Conservation (phyloP, 2,113 vertebrate species). For the Strix uralensis region DNA sequence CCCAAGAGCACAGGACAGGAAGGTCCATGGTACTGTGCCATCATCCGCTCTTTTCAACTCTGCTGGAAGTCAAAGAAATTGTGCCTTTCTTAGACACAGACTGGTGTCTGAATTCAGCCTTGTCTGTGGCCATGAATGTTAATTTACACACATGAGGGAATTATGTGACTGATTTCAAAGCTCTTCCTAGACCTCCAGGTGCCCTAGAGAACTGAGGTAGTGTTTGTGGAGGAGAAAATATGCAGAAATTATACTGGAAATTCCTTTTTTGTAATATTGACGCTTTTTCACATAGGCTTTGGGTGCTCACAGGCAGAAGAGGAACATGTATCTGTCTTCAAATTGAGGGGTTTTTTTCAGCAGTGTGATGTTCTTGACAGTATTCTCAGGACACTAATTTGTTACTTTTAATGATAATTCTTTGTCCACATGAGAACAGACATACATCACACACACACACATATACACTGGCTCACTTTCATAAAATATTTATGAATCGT, state of each 20-base stretch:
- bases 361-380: neutral
- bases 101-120: neutral
- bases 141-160: neutral
- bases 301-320: neutral
- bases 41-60: neutral
- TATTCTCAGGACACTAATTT: conserved; percentile 46
- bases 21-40: neutral
- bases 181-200: neutral
- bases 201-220: neutral
- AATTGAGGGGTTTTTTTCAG: neutral
- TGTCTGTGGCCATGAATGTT: neutral
- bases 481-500: conserved; percentile 55
- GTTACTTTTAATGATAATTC: conserved; percentile 35
- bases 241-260: neutral
- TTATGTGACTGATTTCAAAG: neutral
- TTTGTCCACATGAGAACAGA: conserved; percentile 14
- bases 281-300: neutral
- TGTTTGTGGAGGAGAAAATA: neutral
- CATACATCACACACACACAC: neutral
- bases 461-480: neutral
- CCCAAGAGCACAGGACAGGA: neutral
- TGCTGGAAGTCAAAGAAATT: neutral
- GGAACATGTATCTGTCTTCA: neutral
- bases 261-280: neutral
- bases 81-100: neutral